A percentile compares a stretch with the other conserved stretches of the same genome.
These are phyloP conservation scores for Alsophila aescularia DNA, from an alignment of 2,888 invertebrate species.

Conservation along the genomic window DNA sequence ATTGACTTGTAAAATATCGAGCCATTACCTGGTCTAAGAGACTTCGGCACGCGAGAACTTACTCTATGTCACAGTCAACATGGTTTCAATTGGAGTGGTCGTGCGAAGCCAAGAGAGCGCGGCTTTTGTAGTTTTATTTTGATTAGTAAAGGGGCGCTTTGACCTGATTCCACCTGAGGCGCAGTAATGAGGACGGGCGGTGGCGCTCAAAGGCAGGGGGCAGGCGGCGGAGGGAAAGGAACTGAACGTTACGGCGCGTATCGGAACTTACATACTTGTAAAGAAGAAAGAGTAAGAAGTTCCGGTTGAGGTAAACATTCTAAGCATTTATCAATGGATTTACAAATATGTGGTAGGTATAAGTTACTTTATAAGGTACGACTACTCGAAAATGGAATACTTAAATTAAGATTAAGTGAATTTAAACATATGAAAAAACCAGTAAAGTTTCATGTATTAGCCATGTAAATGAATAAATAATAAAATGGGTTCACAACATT, in stretches of 20 bases:
- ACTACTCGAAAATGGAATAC: too few relatives aligned
- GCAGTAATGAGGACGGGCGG: constrained; percentile 11
- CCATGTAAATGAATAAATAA: too few relatives aligned
- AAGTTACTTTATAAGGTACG: too few relatives aligned
- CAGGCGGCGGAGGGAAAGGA: background rate
- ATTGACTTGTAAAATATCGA: constrained; percentile 18
- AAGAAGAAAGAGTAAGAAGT: too few relatives aligned
- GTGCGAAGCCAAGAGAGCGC: background rate
- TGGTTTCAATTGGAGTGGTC: background rate
- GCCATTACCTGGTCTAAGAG: constrained; percentile 5
- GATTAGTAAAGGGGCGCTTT: constrained; percentile 21
- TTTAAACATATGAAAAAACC: too few relatives aligned
- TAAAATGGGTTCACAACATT: too few relatives aligned
- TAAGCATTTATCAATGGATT: too few relatives aligned
- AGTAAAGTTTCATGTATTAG: too few relatives aligned
- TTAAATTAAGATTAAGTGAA: too few relatives aligned
- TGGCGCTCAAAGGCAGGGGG: constrained; percentile 12
- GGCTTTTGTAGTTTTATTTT: constrained; percentile 20
- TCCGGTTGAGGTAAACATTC: too few relatives aligned
- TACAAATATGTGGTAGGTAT: too few relatives aligned
- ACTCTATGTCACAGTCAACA: background rate
- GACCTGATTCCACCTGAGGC: constrained; percentile 23
- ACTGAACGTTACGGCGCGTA: background rate
- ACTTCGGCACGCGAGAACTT: background rate
- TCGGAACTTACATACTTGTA: background rate